Conservation (phyloP, 2,888 invertebrate species). For the Pristionchus fissidentatus region DNA sequence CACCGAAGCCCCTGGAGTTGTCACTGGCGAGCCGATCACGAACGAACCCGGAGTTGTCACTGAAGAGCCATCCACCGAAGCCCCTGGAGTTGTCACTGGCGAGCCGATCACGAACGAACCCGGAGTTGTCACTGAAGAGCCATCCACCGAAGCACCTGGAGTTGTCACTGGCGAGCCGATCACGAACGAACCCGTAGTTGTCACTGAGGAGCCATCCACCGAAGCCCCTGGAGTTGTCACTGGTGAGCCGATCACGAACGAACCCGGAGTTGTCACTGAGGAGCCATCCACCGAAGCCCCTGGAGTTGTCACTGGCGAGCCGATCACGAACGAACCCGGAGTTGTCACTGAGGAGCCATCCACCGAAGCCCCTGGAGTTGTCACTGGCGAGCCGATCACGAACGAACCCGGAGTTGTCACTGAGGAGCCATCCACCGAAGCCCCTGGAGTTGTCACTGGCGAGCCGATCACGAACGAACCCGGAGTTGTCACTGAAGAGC, state of each 20-base stretch:
- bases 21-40: not conserved
- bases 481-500: not conserved
- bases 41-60: not conserved
- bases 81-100: not conserved
- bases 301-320: not conserved
- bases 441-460: not conserved
- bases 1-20: not conserved
- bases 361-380: not conserved
- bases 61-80: slow-evolving; percentile 10
- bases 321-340: not conserved
- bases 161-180: not conserved
- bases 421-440: not conserved
- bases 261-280: not conserved
- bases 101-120: not conserved
- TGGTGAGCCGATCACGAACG: not conserved
- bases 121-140: not conserved
- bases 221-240: not conserved
- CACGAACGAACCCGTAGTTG: not conserved
- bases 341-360: not conserved
- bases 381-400: not conserved
- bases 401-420: not conserved
- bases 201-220: not conserved
- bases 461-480: not conserved
- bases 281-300: slow-evolving; percentile 10
- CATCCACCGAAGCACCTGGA: not conserved